phyloP scores from a whole-genome alignment of 1,140 invertebrate genomes.

The Drosophila seguyi region DNA sequence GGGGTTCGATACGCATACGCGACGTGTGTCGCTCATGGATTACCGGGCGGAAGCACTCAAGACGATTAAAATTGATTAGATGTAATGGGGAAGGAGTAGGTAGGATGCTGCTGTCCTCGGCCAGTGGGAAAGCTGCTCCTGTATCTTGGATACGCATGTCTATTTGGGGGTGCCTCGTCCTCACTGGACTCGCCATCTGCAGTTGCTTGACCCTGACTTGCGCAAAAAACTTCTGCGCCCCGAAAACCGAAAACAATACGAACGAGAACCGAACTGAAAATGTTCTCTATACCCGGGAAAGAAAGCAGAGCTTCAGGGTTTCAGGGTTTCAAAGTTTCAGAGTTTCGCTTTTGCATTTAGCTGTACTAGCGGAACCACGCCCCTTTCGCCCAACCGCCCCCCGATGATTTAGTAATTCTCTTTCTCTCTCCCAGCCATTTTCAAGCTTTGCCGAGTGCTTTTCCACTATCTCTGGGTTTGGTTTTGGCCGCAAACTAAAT shows the following conservation, averaged over 20 bases:
- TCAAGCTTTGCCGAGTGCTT: conserved; percentile 27
- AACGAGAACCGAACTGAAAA: conserved; percentile 38
- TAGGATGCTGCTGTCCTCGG: conserved; percentile 2
- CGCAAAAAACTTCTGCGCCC: conserved; percentile 57
- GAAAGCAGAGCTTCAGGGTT: background rate
- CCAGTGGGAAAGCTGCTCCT: conserved; percentile 10
- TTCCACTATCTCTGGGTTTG: conserved; percentile 43
- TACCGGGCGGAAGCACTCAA: conserved; percentile 55
- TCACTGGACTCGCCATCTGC: conserved; percentile 5
- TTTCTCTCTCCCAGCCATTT: background rate
- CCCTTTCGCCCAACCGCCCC: conserved; percentile 18
- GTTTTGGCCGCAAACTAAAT: conserved; percentile 73
- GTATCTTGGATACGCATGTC: conserved; percentile 10
- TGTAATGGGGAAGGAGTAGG: background rate
- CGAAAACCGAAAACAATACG: conserved; percentile 51
- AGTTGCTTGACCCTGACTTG: conserved; percentile 83
- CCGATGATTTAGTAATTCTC: conserved; percentile 46
- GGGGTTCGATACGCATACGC: conserved; percentile 3
- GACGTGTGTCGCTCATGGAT: conserved; percentile 37
- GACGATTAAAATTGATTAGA: conserved; percentile 61
- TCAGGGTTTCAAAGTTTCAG: conserved; percentile 16
- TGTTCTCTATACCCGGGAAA: conserved; percentile 61
- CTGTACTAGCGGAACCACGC: conserved; percentile 45
- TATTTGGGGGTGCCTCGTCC: conserved; percentile 13
- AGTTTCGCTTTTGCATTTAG: conserved; percentile 63